phyloP scores from a whole-genome alignment of 2,113 vertebrate genomes.

The Propithecus coquereli region DNA sequence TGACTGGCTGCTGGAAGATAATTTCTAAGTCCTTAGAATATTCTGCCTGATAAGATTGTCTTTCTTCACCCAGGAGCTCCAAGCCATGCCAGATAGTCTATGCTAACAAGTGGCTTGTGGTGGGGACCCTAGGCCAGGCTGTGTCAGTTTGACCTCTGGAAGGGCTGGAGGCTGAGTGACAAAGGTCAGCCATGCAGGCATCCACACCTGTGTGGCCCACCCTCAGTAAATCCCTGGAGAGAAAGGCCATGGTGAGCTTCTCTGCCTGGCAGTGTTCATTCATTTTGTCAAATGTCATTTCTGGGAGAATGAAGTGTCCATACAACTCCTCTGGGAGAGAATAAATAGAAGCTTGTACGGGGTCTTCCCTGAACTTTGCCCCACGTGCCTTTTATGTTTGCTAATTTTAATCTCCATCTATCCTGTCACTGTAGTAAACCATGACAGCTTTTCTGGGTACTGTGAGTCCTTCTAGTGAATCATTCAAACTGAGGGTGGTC shows the following conservation, averaged over 20 bases:
- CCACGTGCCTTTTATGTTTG: neutral
- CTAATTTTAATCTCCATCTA: neutral
- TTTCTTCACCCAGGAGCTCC: no score
- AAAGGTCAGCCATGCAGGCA: neutral
- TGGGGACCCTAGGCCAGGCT: neutral
- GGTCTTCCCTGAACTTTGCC: neutral
- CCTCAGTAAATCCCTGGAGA: neutral
- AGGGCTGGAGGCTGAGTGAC: neutral
- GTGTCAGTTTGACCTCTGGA: neutral
- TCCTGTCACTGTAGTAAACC: neutral
- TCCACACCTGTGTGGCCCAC: neutral
- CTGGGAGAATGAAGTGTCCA: neutral
- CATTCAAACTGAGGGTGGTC: neutral
- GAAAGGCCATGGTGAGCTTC: neutral
- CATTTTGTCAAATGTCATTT: neutral
- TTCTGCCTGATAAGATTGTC: no score
- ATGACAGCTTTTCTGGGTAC: neutral
- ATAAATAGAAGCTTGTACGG: neutral
- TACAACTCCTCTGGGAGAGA: neutral
- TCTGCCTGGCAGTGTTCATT: neutral
- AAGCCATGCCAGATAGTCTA: accelerated
- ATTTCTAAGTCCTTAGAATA: neutral
- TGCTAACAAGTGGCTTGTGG: neutral
- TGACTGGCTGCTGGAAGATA: neutral
- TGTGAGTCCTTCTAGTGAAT: neutral